Base-by-base conservation (phyloP, 1,140 invertebrate genomes). In the Coelopa frigida region DNA sequence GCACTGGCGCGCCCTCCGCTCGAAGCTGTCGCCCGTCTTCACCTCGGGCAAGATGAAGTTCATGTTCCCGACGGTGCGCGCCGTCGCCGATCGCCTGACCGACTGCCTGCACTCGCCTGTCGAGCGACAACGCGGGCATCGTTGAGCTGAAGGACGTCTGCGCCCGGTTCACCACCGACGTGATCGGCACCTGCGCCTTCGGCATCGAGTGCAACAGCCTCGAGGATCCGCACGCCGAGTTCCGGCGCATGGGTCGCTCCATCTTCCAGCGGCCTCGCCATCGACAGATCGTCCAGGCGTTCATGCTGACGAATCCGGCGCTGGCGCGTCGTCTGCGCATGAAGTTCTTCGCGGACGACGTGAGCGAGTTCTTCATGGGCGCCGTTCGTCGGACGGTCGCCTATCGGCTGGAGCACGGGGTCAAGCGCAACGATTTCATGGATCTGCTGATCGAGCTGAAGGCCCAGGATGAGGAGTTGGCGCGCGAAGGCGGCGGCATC, bases 121-220 rank as follows among this genome's bases (percentile, higher is more conserved):
- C 15, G 5, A 50, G 55, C 20, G 46, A 42, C 0, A 58, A 56
- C 2, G 54, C 61, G 14, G 52, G 52, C 3, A 54, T 54, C 4
- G 41, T 66, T 3, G 61, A 66, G 37, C 51, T 55, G 3, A 73
- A 72, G 44, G 73, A 77, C 18, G 17, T 75, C 1, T 63, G 70
- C 23, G 72, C 70, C 0, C 68, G 69, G 8, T 82, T 74, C 44
- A 74, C 75, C 0, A 79, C 80, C 22, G 82, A 85, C 50, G 64
- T 80, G 1, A 81, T 84, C 14, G 75, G 73, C 0, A 71, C 66
- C 4, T 76, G 74, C 29, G 77, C 74, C 3, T 84, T 79, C 51
- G 81, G 81, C 3, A 52, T 82, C 7, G 60, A 75, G 3, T 71
- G 73, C 6, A 73, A 82, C 44, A 75, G 75, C 5, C 52, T 79